Evolutionary conservation across 2,888 invertebrate genomes (phyloP).

Genomic region (Panzeria rudis): DNA sequence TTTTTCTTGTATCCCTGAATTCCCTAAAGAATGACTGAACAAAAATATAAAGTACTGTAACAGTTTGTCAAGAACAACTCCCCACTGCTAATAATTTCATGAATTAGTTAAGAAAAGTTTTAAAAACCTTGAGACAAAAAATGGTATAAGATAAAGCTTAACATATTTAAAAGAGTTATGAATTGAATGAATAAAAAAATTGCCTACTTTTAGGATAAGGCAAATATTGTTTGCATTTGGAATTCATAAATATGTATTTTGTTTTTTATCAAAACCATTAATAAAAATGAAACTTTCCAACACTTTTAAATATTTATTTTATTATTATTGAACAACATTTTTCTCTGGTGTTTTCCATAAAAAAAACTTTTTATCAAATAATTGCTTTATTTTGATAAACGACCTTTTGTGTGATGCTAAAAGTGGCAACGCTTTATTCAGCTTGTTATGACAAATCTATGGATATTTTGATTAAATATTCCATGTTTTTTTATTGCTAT

Average conservation of each 20-base stretch:
- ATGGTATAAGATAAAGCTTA: neutral
- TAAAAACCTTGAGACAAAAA: neutral
- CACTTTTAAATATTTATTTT: neutral
- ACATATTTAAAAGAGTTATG: neutral
- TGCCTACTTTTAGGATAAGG: neutral
- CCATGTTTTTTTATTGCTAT: neutral
- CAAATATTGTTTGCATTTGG: neutral
- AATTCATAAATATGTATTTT: neutral
- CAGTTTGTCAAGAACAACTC: slow-evolving; percentile 59
- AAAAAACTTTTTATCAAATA: neutral
- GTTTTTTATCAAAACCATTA: neutral
- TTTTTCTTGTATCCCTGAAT: slow-evolving; percentile 18
- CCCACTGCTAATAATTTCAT: neutral
- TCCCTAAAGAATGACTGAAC: slow-evolving; percentile 26
- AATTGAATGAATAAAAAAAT: neutral
- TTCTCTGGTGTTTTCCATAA: neutral
- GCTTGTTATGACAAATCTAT: slow-evolving; percentile 42
- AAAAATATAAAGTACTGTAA: slow-evolving; percentile 26
- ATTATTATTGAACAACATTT: neutral
- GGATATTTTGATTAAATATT: slow-evolving; percentile 45
- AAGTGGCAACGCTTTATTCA: neutral
- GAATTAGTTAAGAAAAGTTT: neutral
- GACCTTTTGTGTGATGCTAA: slow-evolving; percentile 36
- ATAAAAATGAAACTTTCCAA: neutral
- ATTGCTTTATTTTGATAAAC: slow-evolving; percentile 58